Percentiles rank a stretch among this genome's conserved stretches.
These are phyloP conservation scores for Desmophyllum pertusum DNA, from an alignment of 92 coral and sea anemone genomes.

Conservation along the genomic window DNA sequence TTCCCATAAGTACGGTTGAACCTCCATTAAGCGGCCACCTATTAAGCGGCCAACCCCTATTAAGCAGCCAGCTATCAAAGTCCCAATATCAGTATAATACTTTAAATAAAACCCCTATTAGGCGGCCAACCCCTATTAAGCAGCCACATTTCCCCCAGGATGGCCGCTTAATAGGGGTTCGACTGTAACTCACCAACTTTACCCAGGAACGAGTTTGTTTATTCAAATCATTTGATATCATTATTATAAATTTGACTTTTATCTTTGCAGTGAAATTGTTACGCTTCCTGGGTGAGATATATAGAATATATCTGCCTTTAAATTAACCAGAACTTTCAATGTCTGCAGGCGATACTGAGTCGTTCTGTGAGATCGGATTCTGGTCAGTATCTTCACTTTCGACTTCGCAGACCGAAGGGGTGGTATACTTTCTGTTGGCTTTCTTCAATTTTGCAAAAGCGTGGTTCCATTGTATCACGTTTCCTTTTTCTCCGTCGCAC, in stretches of 20 bases:
- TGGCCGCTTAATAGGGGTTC: no score
- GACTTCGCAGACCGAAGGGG: not conserved
- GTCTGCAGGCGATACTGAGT: no score
- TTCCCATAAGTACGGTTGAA: no score
- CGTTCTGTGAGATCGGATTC: not conserved
- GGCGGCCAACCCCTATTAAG: no score
- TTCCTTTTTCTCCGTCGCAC: slow-evolving; percentile 27
- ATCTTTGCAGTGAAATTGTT: not conserved
- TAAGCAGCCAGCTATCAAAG: no score
- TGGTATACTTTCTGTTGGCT: not conserved
- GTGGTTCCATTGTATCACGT: slow-evolving; percentile 21
- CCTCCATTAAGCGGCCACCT: no score
- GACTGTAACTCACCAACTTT: not conserved
- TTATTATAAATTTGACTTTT: no score
- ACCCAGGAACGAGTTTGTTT: not conserved
- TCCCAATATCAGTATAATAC: no score
- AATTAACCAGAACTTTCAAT: not conserved
- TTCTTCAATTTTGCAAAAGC: no score
- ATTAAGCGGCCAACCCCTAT: no score
- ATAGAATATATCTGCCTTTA: not conserved
- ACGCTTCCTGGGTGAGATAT: not conserved
- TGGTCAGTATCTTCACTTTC: not conserved
- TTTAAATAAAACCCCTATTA: no score
- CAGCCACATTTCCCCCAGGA: no score
- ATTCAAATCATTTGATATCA: not conserved